Percentiles rank a stretch among this genome's conserved stretches.
Evolutionary conservation across 2,888 invertebrate genomes (phyloP).

Genomic region (Ctenicera cuprea): DNA sequence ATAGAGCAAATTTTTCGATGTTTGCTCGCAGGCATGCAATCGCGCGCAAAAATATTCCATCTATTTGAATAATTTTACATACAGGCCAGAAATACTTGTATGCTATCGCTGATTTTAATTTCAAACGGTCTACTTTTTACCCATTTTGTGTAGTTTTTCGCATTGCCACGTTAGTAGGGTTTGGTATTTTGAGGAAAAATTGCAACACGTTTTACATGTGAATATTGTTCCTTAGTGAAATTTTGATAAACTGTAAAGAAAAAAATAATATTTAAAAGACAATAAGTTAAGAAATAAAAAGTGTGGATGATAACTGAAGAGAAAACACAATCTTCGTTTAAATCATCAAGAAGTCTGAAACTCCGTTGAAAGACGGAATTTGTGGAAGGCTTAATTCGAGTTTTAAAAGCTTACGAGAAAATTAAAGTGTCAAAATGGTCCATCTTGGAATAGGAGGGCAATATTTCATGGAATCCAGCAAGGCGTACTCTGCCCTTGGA

Average conservation of each 20-base stretch:
- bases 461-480: conserved; percentile 66
- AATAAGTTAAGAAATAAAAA: conserved; percentile 5
- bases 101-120: conserved; percentile 27
- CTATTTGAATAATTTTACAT: conserved; percentile 32
- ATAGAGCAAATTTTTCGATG: neutral
- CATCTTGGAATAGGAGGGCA: conserved; percentile 67
- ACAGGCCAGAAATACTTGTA: conserved; percentile 16
- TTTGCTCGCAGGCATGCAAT: neutral
- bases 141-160: neutral
- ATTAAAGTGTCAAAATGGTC: conserved; percentile 61
- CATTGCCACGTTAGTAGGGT: neutral
- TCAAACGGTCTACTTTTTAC: conserved; percentile 9
- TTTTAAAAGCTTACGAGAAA: neutral
- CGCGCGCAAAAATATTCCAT: conserved; percentile 12
- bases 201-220: conserved; percentile 12
- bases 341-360: neutral
- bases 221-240: no score
- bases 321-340: neutral
- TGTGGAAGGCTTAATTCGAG: neutral
- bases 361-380: neutral
- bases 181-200: neutral
- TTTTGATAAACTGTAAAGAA: no score
- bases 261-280: neutral
- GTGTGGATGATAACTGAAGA: neutral
- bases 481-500: conserved; percentile 61